Conservation (phyloP, 2,797 vertebrate genomes). For the Acanthopagrus latus region DNA sequence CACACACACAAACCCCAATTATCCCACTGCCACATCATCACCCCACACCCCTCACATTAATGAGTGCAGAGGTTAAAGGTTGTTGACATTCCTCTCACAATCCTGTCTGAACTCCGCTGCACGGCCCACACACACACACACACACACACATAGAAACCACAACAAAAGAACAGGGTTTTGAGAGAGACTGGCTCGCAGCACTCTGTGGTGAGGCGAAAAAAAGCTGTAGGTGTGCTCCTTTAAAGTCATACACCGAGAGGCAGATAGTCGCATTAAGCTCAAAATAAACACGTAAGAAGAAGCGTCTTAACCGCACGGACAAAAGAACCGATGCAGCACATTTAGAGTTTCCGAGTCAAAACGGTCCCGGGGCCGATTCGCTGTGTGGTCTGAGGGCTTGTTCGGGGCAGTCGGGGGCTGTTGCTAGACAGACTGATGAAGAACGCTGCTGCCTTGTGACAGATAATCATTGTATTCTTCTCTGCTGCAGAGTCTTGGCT, state of each 20-base stretch:
- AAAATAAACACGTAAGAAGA: conserved; percentile 27
- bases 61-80: conserved; percentile 78
- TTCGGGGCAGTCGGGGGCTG: conserved; percentile 53
- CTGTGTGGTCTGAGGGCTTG: conserved; percentile 66
- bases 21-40: conserved; percentile 69
- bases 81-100: conserved; percentile 71
- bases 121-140: conserved; percentile 47
- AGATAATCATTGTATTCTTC: conserved; percentile 84
- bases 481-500: conserved; percentile 80
- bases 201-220: conserved; percentile 17
- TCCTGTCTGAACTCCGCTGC: conserved; percentile 58
- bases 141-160: not conserved
- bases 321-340: conserved; percentile 41
- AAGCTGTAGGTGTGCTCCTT: conserved; percentile 11
- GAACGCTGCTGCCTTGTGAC: conserved; percentile 78
- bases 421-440: conserved; percentile 72
- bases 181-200: conserved; percentile 16
- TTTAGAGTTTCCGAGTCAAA: conserved; percentile 38
- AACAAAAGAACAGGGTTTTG: conserved; percentile 21
- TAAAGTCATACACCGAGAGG: conserved; percentile 20
- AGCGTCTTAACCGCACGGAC: conserved; percentile 20
- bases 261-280: conserved; percentile 12
- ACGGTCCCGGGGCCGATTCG: conserved; percentile 51
- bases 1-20: conserved; percentile 33
- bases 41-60: conserved; percentile 71